Base-by-base conservation (phyloP, 2,888 invertebrate species). In the Fragum whitleyi region DNA sequence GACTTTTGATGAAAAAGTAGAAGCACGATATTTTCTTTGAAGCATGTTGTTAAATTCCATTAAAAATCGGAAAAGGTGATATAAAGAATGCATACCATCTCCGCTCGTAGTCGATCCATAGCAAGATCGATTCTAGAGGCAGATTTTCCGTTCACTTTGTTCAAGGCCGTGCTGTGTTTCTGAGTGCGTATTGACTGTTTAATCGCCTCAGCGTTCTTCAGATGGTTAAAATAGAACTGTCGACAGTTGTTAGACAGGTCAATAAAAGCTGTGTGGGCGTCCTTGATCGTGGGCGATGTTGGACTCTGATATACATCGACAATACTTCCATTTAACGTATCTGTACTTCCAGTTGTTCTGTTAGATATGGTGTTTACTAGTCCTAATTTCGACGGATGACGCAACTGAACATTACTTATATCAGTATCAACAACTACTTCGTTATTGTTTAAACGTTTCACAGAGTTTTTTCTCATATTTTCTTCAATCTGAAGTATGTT, bases 51-150 rank as follows among this genome's bases (percentile, higher is more conserved):
- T n/a, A n/a, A n/a, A n/a, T n/a, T n/a, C n/a, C n/a, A n/a, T n/a
- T n/a, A n/a, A n/a, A n/a, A n/a, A n/a, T n/a, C n/a, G n/a, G n/a
- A n/a, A n/a, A n/a, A n/a, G n/a, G n/a, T n/a, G n/a, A n/a, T n/a
- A n/a, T n/a, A n/a, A n/a, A n/a, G n/a, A n/a, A n/a, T n/a, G n/a
- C 9, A 36, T 74, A 91, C 91, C 90, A 91, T 91, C 80, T 91
- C 91, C n/a, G 77, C 79, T n/a, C 88, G 74, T 14, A 91, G 84
- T 69, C 81, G 83, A 32, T 86, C 87, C 87, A 91, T 89, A 3
- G 90, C 89, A 9, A 77, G 62, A 39, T 90, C 90, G 29, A 91
- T 32, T 19, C 77, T 67, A 6, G 74, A 72, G 42, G 55, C 32
- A 14, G 73, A 59, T 47, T 73, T 76, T 14, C 85, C 81, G 32